Evolutionary conservation across 2,113 vertebrate species (phyloP).

Genomic region (Dasyurus viverrinus): DNA sequence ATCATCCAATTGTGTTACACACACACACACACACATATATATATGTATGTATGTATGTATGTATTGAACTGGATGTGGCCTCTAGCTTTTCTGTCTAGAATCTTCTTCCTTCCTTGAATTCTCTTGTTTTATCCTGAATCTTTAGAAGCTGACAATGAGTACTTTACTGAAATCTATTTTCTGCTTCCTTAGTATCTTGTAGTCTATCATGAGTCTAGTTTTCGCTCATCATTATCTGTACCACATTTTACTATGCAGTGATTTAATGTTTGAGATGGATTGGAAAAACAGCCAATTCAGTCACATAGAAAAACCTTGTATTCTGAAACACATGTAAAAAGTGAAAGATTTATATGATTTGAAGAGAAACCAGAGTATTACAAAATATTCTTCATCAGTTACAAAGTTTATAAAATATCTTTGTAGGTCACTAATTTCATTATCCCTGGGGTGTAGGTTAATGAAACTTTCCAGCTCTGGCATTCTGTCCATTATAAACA

Average conservation of each 20-base stretch:
- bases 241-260: background rate
- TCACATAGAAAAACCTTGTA: background rate
- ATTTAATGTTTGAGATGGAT: background rate
- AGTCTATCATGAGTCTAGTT: background rate
- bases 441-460: background rate
- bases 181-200: background rate
- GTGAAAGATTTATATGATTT: background rate
- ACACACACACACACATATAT: no score
- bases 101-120: constrained; percentile 15
- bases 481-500: constrained; percentile 34
- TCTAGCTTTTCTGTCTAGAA: constrained; percentile 21
- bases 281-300: constrained; percentile 27
- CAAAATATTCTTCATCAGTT: constrained; percentile 36
- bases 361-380: background rate
- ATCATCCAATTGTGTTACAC: background rate
- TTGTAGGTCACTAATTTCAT: constrained; percentile 1
- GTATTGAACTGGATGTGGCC: background rate
- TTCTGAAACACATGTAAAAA: constrained; percentile 5
- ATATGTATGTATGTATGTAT: background rate
- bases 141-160: background rate
- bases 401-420: constrained; percentile 36
- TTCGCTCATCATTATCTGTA: background rate
- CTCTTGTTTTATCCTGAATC: background rate
- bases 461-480: constrained; percentile 29
- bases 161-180: background rate